Evolutionary conservation across 2,888 invertebrate species (phyloP).

Genomic region (Apeira syringaria): DNA sequence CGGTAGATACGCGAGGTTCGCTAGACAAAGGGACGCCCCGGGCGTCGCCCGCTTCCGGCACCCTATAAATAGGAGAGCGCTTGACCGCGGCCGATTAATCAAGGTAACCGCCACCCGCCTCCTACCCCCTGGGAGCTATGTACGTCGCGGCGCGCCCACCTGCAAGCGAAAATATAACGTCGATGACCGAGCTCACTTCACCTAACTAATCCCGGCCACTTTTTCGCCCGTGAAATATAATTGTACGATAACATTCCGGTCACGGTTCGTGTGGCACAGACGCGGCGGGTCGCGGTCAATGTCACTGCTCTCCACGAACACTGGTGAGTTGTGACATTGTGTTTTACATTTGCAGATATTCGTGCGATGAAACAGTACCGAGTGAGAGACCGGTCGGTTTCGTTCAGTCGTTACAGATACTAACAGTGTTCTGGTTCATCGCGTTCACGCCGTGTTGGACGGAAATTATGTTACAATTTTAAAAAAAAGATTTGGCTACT

Average conservation of each 20-base stretch:
- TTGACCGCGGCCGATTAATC: constrained; percentile 60
- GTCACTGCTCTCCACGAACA: too few relatives aligned
- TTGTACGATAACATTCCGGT: constrained; percentile 18
- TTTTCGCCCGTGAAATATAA: constrained; percentile 25
- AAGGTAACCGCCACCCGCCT: constrained; percentile 63
- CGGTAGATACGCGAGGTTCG: constrained; percentile 50
- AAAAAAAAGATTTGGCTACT: too few relatives aligned
- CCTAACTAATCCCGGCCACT: constrained; percentile 39
- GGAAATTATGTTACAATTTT: too few relatives aligned
- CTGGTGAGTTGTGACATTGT: too few relatives aligned
- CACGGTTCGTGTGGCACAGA: constrained; percentile 3
- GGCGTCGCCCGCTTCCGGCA: constrained; percentile 56
- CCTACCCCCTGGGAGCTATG: constrained; percentile 49
- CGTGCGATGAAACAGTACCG: too few relatives aligned
- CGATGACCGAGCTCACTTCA: constrained; percentile 48
- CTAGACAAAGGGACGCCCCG: constrained; percentile 49
- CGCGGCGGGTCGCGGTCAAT: constrained; percentile 5
- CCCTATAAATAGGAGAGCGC: constrained; percentile 64
- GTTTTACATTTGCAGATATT: too few relatives aligned
- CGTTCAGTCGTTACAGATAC: too few relatives aligned
- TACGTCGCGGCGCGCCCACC: constrained; percentile 28
- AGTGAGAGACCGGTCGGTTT: too few relatives aligned
- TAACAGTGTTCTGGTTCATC: too few relatives aligned
- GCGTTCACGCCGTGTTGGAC: too few relatives aligned
- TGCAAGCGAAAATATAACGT: constrained; percentile 57